A percentile compares a stretch with the other conserved stretches of the same genome.
Evolutionary conservation across 1,140 invertebrate genomes (phyloP).

Genomic region (Augochlora pura): DNA sequence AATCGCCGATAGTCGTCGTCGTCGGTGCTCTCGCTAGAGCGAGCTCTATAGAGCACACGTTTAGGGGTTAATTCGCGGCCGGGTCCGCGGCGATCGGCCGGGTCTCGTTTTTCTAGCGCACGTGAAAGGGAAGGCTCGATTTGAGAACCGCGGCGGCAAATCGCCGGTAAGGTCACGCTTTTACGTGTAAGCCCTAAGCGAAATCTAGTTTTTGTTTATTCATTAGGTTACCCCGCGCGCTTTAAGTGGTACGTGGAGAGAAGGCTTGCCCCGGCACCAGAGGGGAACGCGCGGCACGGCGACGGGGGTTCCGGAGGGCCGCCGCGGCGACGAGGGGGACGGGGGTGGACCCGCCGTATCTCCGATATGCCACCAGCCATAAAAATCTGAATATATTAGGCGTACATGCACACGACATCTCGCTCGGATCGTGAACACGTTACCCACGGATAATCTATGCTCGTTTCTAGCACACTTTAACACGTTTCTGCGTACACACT

Average conservation of each 20-base stretch:
- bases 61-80: conserved; percentile 1
- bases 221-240: conserved; percentile 75
- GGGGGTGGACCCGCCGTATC: conserved; percentile 70
- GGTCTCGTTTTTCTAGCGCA: neutral
- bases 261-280: conserved; percentile 50
- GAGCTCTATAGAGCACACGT: no score
- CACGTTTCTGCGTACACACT: conserved; percentile 56
- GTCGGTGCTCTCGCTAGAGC: neutral
- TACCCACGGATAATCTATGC: conserved; percentile 70
- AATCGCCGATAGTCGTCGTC: neutral
- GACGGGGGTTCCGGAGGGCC: no score
- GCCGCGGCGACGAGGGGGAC: neutral
- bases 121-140: conserved; percentile 20
- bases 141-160: conserved; percentile 67
- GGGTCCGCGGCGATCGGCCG: no score
- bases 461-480: conserved; percentile 65
- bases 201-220: conserved; percentile 80
- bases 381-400: conserved; percentile 81
- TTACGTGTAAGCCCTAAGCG: conserved; percentile 76
- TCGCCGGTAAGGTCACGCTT: conserved; percentile 78
- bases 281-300: conserved; percentile 1
- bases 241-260: conserved; percentile 73
- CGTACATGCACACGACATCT: conserved; percentile 73
- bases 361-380: conserved; percentile 78
- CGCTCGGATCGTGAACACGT: conserved; percentile 72